phyloP scores from a whole-genome alignment of 2,797 vertebrate genomes.

The Hydrolagus colliei region DNA sequence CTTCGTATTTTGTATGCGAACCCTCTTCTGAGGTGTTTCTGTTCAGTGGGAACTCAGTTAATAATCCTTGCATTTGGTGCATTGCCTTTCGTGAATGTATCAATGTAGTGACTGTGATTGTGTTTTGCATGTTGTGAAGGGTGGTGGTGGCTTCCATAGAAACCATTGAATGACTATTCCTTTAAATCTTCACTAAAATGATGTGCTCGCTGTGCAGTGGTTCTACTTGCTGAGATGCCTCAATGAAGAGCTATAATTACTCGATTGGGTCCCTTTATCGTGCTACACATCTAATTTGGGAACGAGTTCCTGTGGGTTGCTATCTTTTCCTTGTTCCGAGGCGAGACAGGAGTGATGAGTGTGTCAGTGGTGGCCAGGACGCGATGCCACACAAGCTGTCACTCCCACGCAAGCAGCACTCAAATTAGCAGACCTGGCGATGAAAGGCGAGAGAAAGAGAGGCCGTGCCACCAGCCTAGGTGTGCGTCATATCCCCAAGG shows the following conservation, averaged over 20 bases:
- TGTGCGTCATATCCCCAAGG: neutral
- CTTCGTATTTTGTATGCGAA: too few species aligned
- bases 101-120: too few species aligned
- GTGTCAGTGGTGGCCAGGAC: neutral
- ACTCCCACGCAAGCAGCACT: neutral
- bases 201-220: neutral
- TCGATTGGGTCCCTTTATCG: neutral
- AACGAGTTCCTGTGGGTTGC: neutral
- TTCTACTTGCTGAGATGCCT: neutral
- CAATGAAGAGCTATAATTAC: neutral
- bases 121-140: too few species aligned
- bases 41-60: too few species aligned
- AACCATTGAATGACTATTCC: neutral
- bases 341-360: neutral
- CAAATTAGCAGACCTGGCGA: conserved; percentile 9
- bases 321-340: neutral
- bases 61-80: too few species aligned
- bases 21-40: too few species aligned
- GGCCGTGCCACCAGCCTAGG: too few species aligned
- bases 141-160: too few species aligned
- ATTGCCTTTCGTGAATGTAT: too few species aligned
- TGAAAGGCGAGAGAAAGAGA: neutral
- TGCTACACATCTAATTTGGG: neutral
- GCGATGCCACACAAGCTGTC: conserved; percentile 5
- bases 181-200: neutral